These are phyloP conservation scores for Nomada ferruginata DNA, from an alignment of 2,888 invertebrate species.

Conservation along the genomic window DNA sequence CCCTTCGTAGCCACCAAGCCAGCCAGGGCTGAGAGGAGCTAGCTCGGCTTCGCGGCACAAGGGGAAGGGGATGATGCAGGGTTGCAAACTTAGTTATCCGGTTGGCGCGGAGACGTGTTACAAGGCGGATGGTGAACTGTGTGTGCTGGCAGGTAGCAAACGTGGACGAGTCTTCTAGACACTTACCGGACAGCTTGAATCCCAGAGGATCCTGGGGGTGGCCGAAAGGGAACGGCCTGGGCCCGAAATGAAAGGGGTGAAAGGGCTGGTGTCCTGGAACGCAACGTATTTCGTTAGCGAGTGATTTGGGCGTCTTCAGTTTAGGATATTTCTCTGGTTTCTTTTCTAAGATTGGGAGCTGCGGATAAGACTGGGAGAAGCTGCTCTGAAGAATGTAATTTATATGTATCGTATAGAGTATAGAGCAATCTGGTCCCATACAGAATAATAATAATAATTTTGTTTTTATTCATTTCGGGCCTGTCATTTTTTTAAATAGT, in stretches of 20 bases:
- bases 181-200: conserved; percentile 94
- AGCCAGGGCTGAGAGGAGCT: conserved; percentile 39
- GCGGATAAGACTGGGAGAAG: too few species aligned
- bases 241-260: conserved; percentile 95
- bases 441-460: too few species aligned
- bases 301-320: background rate
- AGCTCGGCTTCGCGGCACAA: conserved; percentile 45
- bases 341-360: background rate
- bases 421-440: too few species aligned
- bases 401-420: too few species aligned
- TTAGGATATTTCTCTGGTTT: background rate
- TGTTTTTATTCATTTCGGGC: too few species aligned
- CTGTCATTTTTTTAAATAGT: too few species aligned
- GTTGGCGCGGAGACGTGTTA: conserved; percentile 67
- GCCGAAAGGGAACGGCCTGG: conserved; percentile 88
- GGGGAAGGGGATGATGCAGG: conserved; percentile 48
- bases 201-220: conserved; percentile 92
- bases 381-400: too few species aligned
- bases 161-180: conserved; percentile 31
- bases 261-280: conserved; percentile 91
- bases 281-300: conserved; percentile 39
- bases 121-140: conserved; percentile 50
- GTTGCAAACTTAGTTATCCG: conserved; percentile 81
- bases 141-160: conserved; percentile 40
- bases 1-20: conserved; percentile 78